Base-by-base conservation (phyloP, 2,797 vertebrate genomes). In the Cynodonichthys magdalenae region DNA sequence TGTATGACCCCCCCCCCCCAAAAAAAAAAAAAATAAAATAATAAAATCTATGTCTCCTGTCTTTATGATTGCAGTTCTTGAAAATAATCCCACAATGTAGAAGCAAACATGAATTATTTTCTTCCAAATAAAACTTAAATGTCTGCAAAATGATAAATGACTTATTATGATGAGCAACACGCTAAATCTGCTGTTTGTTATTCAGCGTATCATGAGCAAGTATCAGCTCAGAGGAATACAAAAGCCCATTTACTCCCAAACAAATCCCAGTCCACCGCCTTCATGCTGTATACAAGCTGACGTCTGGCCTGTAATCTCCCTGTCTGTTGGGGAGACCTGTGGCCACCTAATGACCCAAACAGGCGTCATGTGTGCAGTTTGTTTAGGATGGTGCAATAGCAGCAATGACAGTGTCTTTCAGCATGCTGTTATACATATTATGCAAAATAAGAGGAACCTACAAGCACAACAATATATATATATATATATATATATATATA, bases 341-440 rank as follows among this genome's bases (percentile, higher is more conserved):
- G 89, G 89, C 84, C 87, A 87, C 77, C 86, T 89, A 91, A 92
- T 91, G 85, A 85, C 83, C 86, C 86, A 69, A 66, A 80, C 88
- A 84, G 90, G 90, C 88, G 86, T 90, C 86, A 75, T 83, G 79
- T 72, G 31, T 80, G 77, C 81, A 88, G 86, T 92, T 47, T 87
- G 80, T 79, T 80, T 63, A 63, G 78, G 71, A 87, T 84, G 81
- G 86, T 15, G 79, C 85, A 87, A 88, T 81, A 74, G 75, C 70
- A 74, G 84, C 84, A 88, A 88, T 81, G 79, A 85, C 79, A 83
- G 84, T 80, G 41, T 84, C 79, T 83, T 87, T 89, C 84, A 86
- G 71, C 83, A 81, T 83, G 54, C 79, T 77, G 79, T 87, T 87
- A 82, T 77, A 77, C 74, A 77, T 80, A 74, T 75, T 87, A 81